A percentile compares a stretch with the other conserved stretches of the same genome.
Conservation (phyloP, 2,888 invertebrate species). For the Myopa testacea region DNA sequence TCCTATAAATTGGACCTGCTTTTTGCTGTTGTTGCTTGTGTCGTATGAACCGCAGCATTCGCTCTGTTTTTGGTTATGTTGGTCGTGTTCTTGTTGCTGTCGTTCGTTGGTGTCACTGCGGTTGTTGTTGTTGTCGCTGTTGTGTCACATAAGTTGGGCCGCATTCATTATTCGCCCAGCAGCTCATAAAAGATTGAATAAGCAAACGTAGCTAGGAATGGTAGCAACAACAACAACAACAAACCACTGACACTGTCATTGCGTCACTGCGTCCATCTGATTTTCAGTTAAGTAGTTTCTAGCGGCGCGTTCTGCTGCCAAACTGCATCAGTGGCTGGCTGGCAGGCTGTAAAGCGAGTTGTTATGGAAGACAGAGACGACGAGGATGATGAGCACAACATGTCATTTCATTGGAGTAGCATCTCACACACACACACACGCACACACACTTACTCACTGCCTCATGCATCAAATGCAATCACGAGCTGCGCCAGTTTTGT, state of each 20-base stretch:
- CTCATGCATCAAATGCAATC: conserved; percentile 19
- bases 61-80: conserved; percentile 39
- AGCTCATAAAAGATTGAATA: conserved; percentile 11
- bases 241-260: conserved; percentile 21
- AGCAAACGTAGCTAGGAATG: neutral
- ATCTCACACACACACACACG: neutral
- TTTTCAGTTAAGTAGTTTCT: conserved; percentile 11
- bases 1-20: conserved; percentile 2
- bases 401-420: conserved; percentile 4
- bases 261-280: neutral
- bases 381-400: conserved; percentile 15
- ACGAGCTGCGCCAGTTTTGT: conserved; percentile 5
- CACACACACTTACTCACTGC: neutral
- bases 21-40: conserved; percentile 13
- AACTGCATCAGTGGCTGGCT: neutral
- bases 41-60: conserved; percentile 34
- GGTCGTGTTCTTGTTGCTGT: conserved; percentile 35
- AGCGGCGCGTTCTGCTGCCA: conserved; percentile 21
- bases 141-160: conserved; percentile 17
- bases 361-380: neutral
- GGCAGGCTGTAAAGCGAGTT: neutral
- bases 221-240: neutral
- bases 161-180: conserved; percentile 26
- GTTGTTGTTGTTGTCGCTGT: conserved; percentile 16
- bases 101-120: conserved; percentile 32